Conservation (phyloP, 2,113 vertebrate species). For the Pampusana beccarii region DNA sequence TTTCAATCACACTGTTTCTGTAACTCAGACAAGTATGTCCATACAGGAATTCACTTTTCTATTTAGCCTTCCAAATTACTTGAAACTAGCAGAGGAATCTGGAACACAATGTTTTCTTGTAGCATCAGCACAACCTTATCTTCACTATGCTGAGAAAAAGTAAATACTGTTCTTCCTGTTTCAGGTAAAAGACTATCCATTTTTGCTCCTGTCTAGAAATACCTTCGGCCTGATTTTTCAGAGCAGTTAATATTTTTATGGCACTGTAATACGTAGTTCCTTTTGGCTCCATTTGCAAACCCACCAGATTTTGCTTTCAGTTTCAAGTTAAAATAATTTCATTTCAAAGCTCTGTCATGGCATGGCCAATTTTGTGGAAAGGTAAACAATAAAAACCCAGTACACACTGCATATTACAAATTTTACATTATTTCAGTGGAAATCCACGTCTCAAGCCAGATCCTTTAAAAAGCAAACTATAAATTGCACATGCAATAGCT, state of each 20-base stretch:
- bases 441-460: neutral
- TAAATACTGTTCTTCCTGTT: neutral
- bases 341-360: neutral
- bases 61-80: neutral
- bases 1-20: neutral
- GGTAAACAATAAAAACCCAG: neutral
- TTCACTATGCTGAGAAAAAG: neutral
- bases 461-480: neutral
- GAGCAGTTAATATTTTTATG: neutral
- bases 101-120: accelerated
- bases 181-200: neutral
- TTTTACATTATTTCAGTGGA: neutral
- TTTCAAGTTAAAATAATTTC: neutral
- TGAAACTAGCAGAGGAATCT: neutral
- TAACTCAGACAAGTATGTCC: neutral
- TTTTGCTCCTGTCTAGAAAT: neutral
- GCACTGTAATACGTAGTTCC: neutral
- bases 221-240: neutral
- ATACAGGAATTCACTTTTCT: neutral
- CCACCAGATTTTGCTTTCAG: neutral
- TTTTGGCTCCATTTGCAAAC: neutral
- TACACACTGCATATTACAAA: neutral
- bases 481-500: neutral
- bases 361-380: neutral
- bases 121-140: neutral